Evolutionary conservation across 2,797 vertebrate species (phyloP), one percentile per base, ranked within the genome.

Genomic region (Clarias fuscus): DNA sequence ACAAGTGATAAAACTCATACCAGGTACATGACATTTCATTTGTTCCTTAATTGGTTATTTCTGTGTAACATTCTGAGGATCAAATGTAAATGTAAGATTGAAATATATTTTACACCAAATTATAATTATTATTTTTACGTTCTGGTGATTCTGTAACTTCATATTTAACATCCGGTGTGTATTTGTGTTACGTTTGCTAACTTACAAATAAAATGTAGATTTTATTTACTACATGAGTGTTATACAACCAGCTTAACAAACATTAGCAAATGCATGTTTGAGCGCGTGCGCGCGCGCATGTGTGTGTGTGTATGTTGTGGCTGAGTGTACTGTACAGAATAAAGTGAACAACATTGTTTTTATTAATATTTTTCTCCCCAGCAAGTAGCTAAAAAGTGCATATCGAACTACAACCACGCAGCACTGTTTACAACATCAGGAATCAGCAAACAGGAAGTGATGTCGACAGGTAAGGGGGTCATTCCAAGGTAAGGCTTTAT

Each of bases 351-450:
- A 27, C 30, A 30, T 24, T 1, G 33, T 40, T 15, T 48, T 27
- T 48, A 70, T 56, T 62, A 6, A 22, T 22, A 7, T 24, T 62
- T 24, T 62, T 68, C 53, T 33, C 58, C 65, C 59, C 83, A 71
- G 65, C n/a, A 78, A 78, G 75, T 15, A 27, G 40, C 18, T 65
- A 61, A 84, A 43, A 84, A 68, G 71, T 88, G 77, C 82, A 83
- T 82, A 80, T 48, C 3, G 59, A 56, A 70, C 53, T 27, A 84
- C 37, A 43, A 82, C 48, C 56, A 40, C 27, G 77, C 43, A 24
- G 68, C 82, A 87, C 48, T 71, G 61, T 18, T 84, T 10, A 78
- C 27, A 78, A 30, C 58, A 83, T 33, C 20, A 73, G 40, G 71
- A 73, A 8, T 17, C 15, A 61, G 56, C 33, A 43, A 80, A 80